Evolutionary conservation across 2,797 vertebrate species (phyloP).

Genomic region (Enteromius viviparus): DNA sequence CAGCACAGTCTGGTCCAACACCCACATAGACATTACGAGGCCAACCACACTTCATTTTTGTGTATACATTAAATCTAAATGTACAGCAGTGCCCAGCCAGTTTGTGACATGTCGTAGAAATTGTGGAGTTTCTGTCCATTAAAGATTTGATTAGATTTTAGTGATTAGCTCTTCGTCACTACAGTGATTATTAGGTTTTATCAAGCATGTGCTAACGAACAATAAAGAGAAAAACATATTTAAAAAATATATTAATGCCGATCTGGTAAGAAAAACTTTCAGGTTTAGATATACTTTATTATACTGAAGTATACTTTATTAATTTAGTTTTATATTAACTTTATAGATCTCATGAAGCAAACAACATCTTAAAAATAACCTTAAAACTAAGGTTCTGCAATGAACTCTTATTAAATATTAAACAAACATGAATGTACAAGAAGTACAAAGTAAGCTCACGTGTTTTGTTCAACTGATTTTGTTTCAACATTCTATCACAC

Average conservation of each 20-base stretch:
- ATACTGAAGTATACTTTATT: not conserved
- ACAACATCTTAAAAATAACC: not conserved
- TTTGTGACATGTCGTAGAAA: not conserved
- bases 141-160: not conserved
- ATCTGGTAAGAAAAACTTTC: not conserved
- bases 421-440: not conserved
- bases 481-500: not conserved
- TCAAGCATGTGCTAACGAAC: constrained; percentile 3
- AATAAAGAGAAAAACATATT: not conserved
- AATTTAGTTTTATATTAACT: not conserved
- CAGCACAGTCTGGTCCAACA: not conserved
- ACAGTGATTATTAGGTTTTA: not conserved
- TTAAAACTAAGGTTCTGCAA: not conserved
- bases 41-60: not conserved
- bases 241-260: too few species aligned
- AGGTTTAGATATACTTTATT: not conserved
- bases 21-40: not conserved
- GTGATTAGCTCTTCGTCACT: too few species aligned
- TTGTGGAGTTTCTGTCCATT: too few species aligned
- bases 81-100: not conserved
- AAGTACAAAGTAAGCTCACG: not conserved
- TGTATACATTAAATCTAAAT: not conserved
- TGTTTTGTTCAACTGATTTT: not conserved
- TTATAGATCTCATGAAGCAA: not conserved
- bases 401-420: not conserved